A percentile compares a stretch with the other conserved stretches of the same genome.
These are phyloP conservation scores for Ctena decussata DNA, from an alignment of 2,888 invertebrate genomes.

Conservation along the genomic window DNA sequence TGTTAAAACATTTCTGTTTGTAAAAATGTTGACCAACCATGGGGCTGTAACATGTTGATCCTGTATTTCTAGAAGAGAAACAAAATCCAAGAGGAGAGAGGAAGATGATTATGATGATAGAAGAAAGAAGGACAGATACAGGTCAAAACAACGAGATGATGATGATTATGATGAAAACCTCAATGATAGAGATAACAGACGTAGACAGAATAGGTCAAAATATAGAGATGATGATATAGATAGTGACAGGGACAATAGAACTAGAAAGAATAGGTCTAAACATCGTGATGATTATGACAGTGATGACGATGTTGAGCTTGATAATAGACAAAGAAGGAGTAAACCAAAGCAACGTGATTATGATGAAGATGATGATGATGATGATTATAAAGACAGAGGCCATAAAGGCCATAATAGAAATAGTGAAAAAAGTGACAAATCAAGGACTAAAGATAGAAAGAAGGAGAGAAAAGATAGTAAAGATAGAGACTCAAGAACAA, in stretches of 20 bases:
- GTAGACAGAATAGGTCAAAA: slow-evolving; percentile 36
- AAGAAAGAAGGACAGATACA: slow-evolving; percentile 31
- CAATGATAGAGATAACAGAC: slow-evolving; percentile 31
- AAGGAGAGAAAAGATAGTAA: slow-evolving; percentile 42
- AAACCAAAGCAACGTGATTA: slow-evolving; percentile 18
- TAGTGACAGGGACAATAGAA: slow-evolving; percentile 27
- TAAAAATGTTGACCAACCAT: no score
- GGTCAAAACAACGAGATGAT: slow-evolving; percentile 33
- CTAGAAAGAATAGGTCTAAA: slow-evolving; percentile 32
- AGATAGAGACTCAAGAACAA: not conserved
- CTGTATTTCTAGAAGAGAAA: slow-evolving; percentile 43
- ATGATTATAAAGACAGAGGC: not conserved
- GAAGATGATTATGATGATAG: slow-evolving; percentile 57
- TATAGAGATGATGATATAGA: slow-evolving; percentile 36
- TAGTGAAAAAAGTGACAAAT: slow-evolving; percentile 35
- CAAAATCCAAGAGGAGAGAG: slow-evolving; percentile 38
- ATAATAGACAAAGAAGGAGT: slow-evolving; percentile 12
- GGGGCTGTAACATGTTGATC: no score
- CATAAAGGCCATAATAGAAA: slow-evolving; percentile 28
- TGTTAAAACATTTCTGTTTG: no score
- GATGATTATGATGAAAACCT: slow-evolving; percentile 44
- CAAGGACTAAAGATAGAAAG: slow-evolving; percentile 38
- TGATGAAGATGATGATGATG: slow-evolving; percentile 8
- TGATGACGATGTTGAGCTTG: slow-evolving; percentile 13
- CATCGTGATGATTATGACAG: slow-evolving; percentile 24